These are phyloP conservation scores for Gastrophysa polygoni DNA, from an alignment of 2,888 invertebrate genomes.

Conservation along the genomic window DNA sequence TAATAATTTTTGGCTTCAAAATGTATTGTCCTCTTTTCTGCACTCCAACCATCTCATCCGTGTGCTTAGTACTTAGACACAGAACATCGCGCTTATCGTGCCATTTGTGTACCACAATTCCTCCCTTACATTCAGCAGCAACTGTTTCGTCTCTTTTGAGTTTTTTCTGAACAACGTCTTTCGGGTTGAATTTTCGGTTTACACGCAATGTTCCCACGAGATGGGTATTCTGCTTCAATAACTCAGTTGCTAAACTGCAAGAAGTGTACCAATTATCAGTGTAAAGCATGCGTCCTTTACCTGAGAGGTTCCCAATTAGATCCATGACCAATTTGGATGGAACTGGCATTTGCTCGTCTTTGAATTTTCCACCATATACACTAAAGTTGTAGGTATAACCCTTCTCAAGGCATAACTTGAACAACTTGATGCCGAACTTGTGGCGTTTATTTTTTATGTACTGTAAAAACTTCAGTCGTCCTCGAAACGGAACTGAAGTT, in stretches of 20 bases:
- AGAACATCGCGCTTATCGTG: slow-evolving; percentile 38
- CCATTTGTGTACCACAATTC: slow-evolving; percentile 41
- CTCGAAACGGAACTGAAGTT: slow-evolving; percentile 14
- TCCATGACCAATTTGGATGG: slow-evolving; percentile 14
- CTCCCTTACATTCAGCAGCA: slow-evolving; percentile 20
- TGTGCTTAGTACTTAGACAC: slow-evolving; percentile 26
- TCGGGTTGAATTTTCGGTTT: slow-evolving; percentile 41
- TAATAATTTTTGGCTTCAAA: slow-evolving; percentile 27
- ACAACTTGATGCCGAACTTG: slow-evolving; percentile 5
- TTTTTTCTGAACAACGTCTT: slow-evolving; percentile 31
- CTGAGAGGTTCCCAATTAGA: slow-evolving; percentile 8
- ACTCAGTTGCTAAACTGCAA: slow-evolving; percentile 19
- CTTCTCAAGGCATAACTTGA: slow-evolving; percentile 31
- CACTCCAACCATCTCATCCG: background rate
- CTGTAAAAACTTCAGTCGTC: slow-evolving; percentile 8
- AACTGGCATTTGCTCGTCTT: slow-evolving; percentile 14
- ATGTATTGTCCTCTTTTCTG: background rate
- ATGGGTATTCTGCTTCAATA: slow-evolving; percentile 39
- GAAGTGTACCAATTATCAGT: slow-evolving; percentile 35
- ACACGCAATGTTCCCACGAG: slow-evolving; percentile 41
- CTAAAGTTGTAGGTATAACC: slow-evolving; percentile 35
- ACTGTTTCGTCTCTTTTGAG: slow-evolving; percentile 31
- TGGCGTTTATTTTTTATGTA: slow-evolving; percentile 5
- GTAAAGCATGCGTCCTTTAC: slow-evolving; percentile 11
- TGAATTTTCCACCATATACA: slow-evolving; percentile 22